Conservation (phyloP, 2,113 vertebrate genomes). For the Tachysurus vachellii region DNA sequence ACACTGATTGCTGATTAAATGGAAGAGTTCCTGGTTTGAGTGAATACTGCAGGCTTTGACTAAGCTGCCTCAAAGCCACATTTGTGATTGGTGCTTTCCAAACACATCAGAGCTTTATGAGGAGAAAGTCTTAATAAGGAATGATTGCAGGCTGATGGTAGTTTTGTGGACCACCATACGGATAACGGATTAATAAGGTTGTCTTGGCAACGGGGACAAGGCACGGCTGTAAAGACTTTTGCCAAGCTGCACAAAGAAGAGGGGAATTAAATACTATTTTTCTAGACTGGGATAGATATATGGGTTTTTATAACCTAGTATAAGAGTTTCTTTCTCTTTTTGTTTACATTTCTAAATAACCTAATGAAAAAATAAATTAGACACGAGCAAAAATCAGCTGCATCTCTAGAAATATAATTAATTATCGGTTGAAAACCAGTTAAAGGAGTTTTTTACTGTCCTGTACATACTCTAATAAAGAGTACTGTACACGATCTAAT, state of each 20-base stretch:
- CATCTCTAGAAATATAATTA: not conserved
- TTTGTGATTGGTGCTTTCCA: not conserved
- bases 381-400: not conserved
- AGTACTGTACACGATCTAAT: not conserved
- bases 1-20: not conserved
- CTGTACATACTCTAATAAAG: not conserved
- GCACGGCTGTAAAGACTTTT: slow-evolving; percentile 69
- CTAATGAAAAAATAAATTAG: not conserved
- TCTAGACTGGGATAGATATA: slow-evolving; percentile 48
- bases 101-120: slow-evolving; percentile 53
- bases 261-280: slow-evolving; percentile 55
- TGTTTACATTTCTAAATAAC: not conserved
- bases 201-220: slow-evolving; percentile 63
- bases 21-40: not conserved
- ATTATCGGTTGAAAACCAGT: not conserved
- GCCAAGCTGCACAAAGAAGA: slow-evolving; percentile 44
- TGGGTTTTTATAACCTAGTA: not conserved
- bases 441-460: not conserved
- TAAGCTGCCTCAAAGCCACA: not conserved
- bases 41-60: not conserved
- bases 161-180: slow-evolving; percentile 62
- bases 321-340: not conserved
- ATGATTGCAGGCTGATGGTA: slow-evolving; percentile 62
- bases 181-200: slow-evolving; percentile 70
- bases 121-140: slow-evolving; percentile 63